phyloP scores from a whole-genome alignment of 1,140 invertebrate genomes.

The Apis florea region DNA sequence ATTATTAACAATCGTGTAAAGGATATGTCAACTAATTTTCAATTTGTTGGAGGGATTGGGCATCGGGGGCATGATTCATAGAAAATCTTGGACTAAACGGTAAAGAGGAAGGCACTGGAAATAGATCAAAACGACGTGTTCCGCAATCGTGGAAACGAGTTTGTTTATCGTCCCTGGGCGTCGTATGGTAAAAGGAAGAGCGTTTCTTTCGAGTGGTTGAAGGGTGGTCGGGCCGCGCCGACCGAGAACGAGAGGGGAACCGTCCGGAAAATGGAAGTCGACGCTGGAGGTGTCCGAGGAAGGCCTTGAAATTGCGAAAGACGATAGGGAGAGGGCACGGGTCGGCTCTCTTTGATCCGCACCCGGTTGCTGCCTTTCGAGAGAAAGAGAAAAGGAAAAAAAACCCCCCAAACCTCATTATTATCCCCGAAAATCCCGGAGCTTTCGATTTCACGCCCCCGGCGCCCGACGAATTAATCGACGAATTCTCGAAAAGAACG shows the following conservation, averaged over 20 bases:
- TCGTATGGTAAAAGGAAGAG: slow-evolving; percentile 37
- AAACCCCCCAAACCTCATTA: slow-evolving; percentile 65
- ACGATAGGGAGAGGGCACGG: slow-evolving; percentile 36
- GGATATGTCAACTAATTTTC: no score
- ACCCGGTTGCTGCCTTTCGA: slow-evolving; percentile 20
- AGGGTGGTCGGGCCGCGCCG: slow-evolving; percentile 17
- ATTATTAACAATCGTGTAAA: no score
- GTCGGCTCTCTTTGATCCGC: slow-evolving; percentile 63
- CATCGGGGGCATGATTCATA: no score
- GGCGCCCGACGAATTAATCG: slow-evolving; percentile 54
- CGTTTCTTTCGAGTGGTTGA: slow-evolving; percentile 9
- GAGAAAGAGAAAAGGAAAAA: slow-evolving; percentile 17
- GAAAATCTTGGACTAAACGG: background rate
- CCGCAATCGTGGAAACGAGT: slow-evolving; percentile 41
- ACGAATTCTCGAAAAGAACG: slow-evolving; percentile 45
- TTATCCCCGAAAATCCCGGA: slow-evolving; percentile 53
- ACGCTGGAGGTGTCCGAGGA: slow-evolving; percentile 53
- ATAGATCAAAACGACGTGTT: slow-evolving; percentile 6
- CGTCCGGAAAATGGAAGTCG: slow-evolving; percentile 60
- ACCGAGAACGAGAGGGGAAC: slow-evolving; percentile 26
- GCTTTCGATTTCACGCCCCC: slow-evolving; percentile 62
- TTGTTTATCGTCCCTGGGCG: slow-evolving; percentile 45
- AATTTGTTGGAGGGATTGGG: no score
- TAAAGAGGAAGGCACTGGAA: background rate
- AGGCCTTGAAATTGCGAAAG: slow-evolving; percentile 63